These are phyloP conservation scores for Cyprinus carpio DNA, from an alignment of 2,113 vertebrate genomes.

Conservation along the genomic window DNA sequence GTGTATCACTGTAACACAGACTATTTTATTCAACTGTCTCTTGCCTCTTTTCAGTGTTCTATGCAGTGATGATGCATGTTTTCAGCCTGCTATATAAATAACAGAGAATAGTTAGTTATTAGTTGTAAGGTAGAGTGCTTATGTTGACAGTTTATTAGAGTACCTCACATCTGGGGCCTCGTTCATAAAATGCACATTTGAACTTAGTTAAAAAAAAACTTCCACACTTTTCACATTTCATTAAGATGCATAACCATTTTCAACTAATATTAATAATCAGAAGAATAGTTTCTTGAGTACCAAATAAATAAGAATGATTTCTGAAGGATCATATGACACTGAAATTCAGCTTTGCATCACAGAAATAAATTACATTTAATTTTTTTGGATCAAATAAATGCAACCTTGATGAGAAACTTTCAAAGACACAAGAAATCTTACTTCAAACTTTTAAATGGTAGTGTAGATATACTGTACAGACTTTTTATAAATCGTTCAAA, in stretches of 20 bases:
- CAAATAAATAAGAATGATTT: background rate
- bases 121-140: background rate
- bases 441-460: background rate
- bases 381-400: background rate
- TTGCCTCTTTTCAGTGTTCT: background rate
- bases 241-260: background rate
- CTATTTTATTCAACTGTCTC: background rate
- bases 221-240: too few species aligned
- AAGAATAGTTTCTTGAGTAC: background rate
- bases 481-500: background rate
- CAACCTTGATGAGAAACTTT: background rate
- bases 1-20: background rate
- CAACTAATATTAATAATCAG: background rate
- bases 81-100: background rate
- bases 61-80: too few species aligned
- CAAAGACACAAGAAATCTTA: background rate
- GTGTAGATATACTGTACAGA: background rate
- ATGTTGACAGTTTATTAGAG: background rate
- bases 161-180: background rate
- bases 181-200: background rate
- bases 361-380: background rate
- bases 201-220: background rate
- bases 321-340: background rate
- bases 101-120: background rate
- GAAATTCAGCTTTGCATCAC: background rate